These are phyloP conservation scores for Scomber scombrus DNA, from an alignment of 2,113 vertebrate species.

Conservation along the genomic window DNA sequence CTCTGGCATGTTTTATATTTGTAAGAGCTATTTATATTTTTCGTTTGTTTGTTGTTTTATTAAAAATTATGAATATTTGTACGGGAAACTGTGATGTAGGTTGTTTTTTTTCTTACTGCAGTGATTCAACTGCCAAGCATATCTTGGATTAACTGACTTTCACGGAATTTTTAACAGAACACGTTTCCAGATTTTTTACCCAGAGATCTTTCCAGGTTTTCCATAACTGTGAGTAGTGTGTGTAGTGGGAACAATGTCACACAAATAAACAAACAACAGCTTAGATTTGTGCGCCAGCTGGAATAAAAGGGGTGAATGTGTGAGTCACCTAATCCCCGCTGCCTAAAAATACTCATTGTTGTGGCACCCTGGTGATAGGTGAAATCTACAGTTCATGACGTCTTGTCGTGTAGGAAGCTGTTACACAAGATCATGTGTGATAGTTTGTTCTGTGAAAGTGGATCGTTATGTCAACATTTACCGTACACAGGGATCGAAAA, in stretches of 20 bases:
- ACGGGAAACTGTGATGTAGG: neutral
- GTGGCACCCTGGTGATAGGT: neutral
- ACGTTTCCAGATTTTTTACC: neutral
- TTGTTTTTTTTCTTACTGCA: neutral
- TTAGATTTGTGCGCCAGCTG: slow-evolving; percentile 16
- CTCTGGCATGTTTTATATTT: neutral
- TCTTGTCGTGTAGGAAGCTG: neutral
- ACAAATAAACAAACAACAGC: slow-evolving; percentile 31
- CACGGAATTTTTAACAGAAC: neutral
- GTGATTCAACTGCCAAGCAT: too few relatives aligned
- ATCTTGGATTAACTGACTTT: neutral
- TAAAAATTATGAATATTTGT: neutral
- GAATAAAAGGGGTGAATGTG: slow-evolving; percentile 50
- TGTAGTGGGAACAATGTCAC: neutral
- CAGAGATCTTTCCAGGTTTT: slow-evolving; percentile 21
- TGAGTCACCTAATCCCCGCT: slow-evolving; percentile 67
- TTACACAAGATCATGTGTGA: neutral
- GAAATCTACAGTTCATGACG: slow-evolving; percentile 2
- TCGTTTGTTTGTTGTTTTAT: neutral
- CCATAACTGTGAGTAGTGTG: neutral
- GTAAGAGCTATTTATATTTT: too few relatives aligned
- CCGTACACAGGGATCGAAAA: neutral
- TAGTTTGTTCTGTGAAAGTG: neutral
- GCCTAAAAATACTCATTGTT: slow-evolving; percentile 30
- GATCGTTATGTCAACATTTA: neutral